Conservation (phyloP, 2,797 vertebrate genomes). For the Galaxias olidus region DNA sequence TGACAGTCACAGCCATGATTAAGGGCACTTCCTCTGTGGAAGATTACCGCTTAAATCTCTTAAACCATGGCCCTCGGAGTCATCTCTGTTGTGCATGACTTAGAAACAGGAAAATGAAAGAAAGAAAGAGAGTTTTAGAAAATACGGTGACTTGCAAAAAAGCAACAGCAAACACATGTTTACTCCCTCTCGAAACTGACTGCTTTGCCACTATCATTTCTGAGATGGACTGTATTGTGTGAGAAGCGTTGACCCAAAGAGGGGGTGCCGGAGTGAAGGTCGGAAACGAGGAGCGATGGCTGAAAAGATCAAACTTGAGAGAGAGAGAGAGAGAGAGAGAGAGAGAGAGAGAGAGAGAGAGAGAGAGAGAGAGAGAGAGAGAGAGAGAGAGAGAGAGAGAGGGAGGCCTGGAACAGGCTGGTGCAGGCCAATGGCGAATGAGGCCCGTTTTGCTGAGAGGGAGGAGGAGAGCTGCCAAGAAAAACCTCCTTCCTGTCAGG, state of each 20-base stretch:
- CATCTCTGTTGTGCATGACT: no score
- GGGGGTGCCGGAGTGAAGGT: no score
- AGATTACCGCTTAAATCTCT: constrained; percentile 59
- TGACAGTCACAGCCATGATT: constrained; percentile 59
- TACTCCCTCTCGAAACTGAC: background rate
- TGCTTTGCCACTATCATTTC: background rate
- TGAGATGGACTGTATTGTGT: background rate
- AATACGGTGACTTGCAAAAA: constrained; percentile 3
- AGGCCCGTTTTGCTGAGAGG: constrained; percentile 44
- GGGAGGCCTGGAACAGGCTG: constrained; percentile 45
- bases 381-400: constrained; percentile 6
- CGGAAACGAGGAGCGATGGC: background rate
- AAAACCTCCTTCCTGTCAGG: constrained; percentile 56
- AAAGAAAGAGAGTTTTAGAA: background rate
- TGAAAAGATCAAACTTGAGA: background rate
- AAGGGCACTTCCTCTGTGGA: constrained; percentile 53
- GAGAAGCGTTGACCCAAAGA: background rate
- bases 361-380: background rate
- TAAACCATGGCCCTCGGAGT: constrained; percentile 60
- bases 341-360: background rate
- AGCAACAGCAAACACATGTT: background rate
- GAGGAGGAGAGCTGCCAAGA: constrained; percentile 48
- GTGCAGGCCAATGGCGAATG: constrained; percentile 42
- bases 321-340: background rate
- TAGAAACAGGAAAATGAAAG: constrained; percentile 1